Percentiles rank a stretch among this genome's conserved stretches.
These are phyloP conservation scores for Saturnia japonica DNA, from an alignment of 2,888 invertebrate species.

Conservation along the genomic window DNA sequence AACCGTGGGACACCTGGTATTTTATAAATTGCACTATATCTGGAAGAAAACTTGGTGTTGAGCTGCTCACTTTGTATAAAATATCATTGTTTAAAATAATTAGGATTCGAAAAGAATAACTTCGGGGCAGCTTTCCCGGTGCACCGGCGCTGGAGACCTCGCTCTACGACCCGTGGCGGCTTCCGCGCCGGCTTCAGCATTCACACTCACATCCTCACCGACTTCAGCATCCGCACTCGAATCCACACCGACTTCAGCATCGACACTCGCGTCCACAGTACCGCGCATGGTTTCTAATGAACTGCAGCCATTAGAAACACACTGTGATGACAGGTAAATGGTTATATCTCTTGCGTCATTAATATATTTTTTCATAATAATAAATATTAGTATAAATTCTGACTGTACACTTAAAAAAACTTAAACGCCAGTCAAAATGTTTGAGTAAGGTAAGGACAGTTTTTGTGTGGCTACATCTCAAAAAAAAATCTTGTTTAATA, in stretches of 20 bases:
- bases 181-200: conserved; percentile 25
- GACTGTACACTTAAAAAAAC: no score
- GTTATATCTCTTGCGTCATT: background rate
- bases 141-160: conserved; percentile 48
- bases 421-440: no score
- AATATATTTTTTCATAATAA: background rate
- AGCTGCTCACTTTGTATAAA: background rate
- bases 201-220: conserved; percentile 18
- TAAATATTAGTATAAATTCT: no score
- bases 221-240: background rate
- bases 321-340: conserved; percentile 44
- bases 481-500: no score
- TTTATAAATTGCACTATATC: background rate
- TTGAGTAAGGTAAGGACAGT: no score
- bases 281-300: background rate
- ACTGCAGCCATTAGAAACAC: background rate
- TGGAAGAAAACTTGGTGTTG: background rate
- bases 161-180: conserved; percentile 30
- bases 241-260: background rate
- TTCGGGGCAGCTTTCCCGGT: conserved; percentile 50
- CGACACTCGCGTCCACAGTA: background rate
- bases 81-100: background rate
- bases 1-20: background rate
- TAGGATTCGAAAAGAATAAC: conserved; percentile 47
- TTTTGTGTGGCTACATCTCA: no score